Conservation (phyloP, 2,888 invertebrate species). For the Apodemia mormo region DNA sequence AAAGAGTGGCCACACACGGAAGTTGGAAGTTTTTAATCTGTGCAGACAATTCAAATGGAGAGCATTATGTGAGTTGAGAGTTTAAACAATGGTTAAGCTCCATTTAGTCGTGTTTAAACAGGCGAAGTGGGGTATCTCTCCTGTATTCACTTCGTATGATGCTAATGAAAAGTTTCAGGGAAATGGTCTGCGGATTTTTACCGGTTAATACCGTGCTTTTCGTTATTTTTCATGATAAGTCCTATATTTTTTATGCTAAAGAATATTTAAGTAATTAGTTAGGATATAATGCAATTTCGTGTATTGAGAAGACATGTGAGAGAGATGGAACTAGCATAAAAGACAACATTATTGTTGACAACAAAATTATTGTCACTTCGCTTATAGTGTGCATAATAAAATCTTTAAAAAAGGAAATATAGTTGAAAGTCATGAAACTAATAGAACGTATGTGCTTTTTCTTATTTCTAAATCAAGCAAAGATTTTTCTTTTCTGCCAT, state of each 20-base stretch:
- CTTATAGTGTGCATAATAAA: no score
- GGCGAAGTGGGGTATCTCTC: constrained; percentile 62
- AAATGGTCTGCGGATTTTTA: constrained; percentile 15
- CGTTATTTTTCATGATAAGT: constrained; percentile 16
- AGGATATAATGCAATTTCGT: no score
- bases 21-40: constrained; percentile 42
- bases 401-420: no score
- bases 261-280: no score
- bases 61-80: constrained; percentile 52
- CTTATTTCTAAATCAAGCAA: no score
- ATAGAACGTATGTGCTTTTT: no score
- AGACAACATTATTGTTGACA: no score
- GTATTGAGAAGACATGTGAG: no score
- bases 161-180: constrained; percentile 27
- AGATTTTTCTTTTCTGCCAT: no score
- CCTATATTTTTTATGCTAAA: not conserved
- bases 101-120: constrained; percentile 46
- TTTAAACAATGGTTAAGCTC: constrained; percentile 57
- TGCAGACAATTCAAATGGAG: constrained; percentile 40
- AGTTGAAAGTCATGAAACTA: no score
- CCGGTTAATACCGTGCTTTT: constrained; percentile 16
- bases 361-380: no score
- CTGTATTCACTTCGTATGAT: constrained; percentile 21
- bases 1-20: constrained; percentile 42
- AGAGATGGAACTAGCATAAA: no score